A percentile compares a stretch with the other conserved stretches of the same genome.
These are phyloP conservation scores for Dichetophora obliterata DNA, from an alignment of 2,888 invertebrate genomes.

Conservation along the genomic window DNA sequence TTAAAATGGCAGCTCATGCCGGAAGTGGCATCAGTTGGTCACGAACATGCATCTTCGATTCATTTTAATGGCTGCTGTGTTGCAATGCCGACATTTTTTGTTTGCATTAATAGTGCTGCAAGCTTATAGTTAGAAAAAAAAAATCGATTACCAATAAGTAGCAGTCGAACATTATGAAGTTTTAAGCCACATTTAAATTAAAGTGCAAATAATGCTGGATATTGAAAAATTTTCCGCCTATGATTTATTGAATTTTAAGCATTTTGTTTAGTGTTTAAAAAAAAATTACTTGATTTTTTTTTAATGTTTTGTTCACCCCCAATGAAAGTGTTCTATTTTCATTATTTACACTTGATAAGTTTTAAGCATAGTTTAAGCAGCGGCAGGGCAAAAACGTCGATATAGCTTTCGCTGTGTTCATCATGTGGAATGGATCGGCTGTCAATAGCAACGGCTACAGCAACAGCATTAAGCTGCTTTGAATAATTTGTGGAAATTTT, in stretches of 20 bases:
- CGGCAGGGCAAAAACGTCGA: not conserved
- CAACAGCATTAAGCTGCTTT: not conserved
- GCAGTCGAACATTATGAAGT: too few species aligned
- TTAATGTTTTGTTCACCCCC: not conserved
- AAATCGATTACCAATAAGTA: too few species aligned
- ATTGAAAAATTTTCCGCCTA: not conserved
- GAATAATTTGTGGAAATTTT: constrained; percentile 7
- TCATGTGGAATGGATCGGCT: not conserved
- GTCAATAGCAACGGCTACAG: not conserved
- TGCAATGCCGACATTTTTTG: too few species aligned
- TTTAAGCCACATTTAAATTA: too few species aligned
- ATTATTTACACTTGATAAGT: constrained; percentile 7
- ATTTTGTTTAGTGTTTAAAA: not conserved
- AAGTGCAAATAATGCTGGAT: too few species aligned
- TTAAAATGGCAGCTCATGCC: too few species aligned
- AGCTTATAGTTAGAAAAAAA: too few species aligned
- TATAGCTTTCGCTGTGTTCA: not conserved
- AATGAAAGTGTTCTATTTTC: not conserved
- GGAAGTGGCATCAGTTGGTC: too few species aligned
- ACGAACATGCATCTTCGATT: too few species aligned
- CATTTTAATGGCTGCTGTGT: too few species aligned
- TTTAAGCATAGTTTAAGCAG: not conserved
- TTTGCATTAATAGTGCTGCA: too few species aligned
- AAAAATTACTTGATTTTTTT: not conserved
- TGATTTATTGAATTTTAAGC: not conserved